Evolutionary conservation across 2,888 invertebrate species (phyloP), one percentile per base, ranked within the genome.

Genomic region (Embidobia sp.): DNA sequence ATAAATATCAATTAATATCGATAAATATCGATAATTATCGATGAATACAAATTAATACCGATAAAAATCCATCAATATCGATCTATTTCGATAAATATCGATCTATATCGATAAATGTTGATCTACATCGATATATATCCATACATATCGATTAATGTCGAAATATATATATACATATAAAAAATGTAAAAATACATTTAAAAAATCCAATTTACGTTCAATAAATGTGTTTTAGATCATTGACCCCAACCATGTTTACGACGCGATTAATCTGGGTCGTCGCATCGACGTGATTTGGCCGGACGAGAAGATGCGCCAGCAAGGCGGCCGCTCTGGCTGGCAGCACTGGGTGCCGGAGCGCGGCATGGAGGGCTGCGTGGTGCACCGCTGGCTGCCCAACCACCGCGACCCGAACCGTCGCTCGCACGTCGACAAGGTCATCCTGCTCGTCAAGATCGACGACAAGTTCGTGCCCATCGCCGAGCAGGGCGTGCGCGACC

Each of bases 201-300:
- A 22, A 22, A 22, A 22, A n/a, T n/a, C n/a, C n/a, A n/a, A n/a
- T n/a, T n/a, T n/a, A n/a, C n/a, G n/a, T n/a, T n/a, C n/a, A n/a
- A n/a, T n/a, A n/a, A n/a, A n/a, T n/a, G 10, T 10, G 4, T 37
- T 44, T 2, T 37, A 73, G 73, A 73, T 73, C 80, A 89, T 92
- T 79, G 93, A 93, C 87, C 92, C 93, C 7, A 92, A 92, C 88
- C 91, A 93, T 84, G 96, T 98, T 40, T 98, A 96, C 85, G 97
- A 98, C 87, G 96, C 96, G 77, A 95, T 98, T 66, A 98, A 98
- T 89, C 90, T 97, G 80, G 97, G 97, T 5, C 91, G 97, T 75
- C 91, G 97, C 78, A 97, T 97, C 72, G 98, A 98, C 85, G 97
- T 98, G n/a, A 93, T 94, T 81, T 99, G 98, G 98, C 98, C 98